Percentiles rank a stretch among this genome's conserved stretches.
These are phyloP conservation scores for Syngnathus typhle DNA, from an alignment of 2,113 vertebrate genomes.

Conservation along the genomic window DNA sequence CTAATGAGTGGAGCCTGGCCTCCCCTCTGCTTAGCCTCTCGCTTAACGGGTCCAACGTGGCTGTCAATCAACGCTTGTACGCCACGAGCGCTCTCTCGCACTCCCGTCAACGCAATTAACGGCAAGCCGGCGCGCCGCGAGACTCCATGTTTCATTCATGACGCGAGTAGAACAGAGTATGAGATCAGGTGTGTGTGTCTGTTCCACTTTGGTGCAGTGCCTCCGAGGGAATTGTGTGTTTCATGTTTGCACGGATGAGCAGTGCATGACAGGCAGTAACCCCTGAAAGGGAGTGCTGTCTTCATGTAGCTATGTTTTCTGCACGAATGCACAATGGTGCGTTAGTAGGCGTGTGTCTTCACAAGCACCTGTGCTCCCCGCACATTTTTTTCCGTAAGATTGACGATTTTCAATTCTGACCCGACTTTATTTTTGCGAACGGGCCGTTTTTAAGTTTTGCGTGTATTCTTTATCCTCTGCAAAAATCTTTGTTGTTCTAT, in stretches of 20 bases:
- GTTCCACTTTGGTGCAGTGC: constrained; percentile 11
- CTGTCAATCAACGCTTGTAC: constrained; percentile 1
- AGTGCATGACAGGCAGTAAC: constrained; percentile 14
- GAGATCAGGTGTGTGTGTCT: constrained; percentile 32
- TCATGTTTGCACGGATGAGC: constrained; percentile 32
- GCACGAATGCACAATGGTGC: constrained; percentile 17
- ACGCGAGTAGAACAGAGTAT: background rate
- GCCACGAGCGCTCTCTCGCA: background rate
- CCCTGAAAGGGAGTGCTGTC: constrained; percentile 18
- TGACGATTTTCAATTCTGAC: too few species aligned
- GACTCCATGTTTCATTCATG: constrained; percentile 44
- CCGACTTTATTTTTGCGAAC: too few species aligned
- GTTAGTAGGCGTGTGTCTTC: background rate
- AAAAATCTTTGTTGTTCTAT: too few species aligned
- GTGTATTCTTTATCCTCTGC: too few species aligned
- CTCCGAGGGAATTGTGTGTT: constrained; percentile 26
- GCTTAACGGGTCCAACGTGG: background rate
- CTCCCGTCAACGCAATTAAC: constrained; percentile 7
- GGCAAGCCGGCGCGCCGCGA: background rate
- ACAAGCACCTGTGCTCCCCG: background rate
- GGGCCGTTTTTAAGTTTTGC: too few species aligned
- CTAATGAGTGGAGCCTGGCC: constrained; percentile 9
- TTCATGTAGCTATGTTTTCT: constrained; percentile 23
- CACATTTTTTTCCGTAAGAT: background rate
- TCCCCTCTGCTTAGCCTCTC: background rate